phyloP scores from a whole-genome alignment of 1,140 invertebrate genomes.

The Sycophaga agraensis region DNA sequence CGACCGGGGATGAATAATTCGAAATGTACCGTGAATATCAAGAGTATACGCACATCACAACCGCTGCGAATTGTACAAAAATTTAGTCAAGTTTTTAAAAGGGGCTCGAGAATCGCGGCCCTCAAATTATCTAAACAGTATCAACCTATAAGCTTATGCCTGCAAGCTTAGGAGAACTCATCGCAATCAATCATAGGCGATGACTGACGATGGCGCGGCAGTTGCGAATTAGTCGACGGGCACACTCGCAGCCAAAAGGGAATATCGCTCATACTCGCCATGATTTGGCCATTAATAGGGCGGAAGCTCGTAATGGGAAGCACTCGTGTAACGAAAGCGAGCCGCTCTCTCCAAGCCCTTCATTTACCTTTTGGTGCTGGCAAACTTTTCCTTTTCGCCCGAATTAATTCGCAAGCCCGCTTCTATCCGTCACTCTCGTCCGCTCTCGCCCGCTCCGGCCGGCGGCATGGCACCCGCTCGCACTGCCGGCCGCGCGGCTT shows the following conservation, averaged over 20 bases:
- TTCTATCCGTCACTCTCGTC: constrained; percentile 15
- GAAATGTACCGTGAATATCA: too few relatives aligned
- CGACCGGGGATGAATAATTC: too few relatives aligned
- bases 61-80: too few relatives aligned
- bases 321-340: background rate
- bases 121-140: too few relatives aligned
- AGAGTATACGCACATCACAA: too few relatives aligned
- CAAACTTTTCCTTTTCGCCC: constrained; percentile 17
- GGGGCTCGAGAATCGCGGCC: too few relatives aligned
- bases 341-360: background rate
- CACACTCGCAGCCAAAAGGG: background rate
- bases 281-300: constrained; percentile 17
- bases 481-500: background rate
- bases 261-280: background rate
- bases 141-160: too few relatives aligned
- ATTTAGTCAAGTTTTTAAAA: too few relatives aligned
- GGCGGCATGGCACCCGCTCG: background rate
- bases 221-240: too few relatives aligned
- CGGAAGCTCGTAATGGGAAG: constrained; percentile 6
- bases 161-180: too few relatives aligned
- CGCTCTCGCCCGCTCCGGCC: background rate
- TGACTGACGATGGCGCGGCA: too few relatives aligned
- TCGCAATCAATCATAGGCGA: too few relatives aligned
- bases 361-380: background rate
- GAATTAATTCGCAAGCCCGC: constrained; percentile 16